These are phyloP conservation scores for Chrysolophus pictus DNA, from an alignment of 2,797 vertebrate genomes.

Conservation along the genomic window DNA sequence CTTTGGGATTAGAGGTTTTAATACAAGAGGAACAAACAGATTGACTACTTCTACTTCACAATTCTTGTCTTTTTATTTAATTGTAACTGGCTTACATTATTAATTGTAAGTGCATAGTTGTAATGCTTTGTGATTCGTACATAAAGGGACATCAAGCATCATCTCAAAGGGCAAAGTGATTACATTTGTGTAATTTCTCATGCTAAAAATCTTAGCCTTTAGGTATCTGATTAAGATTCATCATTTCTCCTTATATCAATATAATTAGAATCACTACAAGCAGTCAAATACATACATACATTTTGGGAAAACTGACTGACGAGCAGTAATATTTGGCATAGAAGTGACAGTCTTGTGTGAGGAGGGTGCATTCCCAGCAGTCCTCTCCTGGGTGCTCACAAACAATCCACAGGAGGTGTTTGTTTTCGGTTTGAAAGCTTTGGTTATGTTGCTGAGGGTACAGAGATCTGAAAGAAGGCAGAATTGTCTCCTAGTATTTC, in stretches of 20 bases:
- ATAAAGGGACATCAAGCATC: constrained; percentile 33
- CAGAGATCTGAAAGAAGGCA: neutral
- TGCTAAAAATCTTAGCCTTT: constrained; percentile 6
- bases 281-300: neutral
- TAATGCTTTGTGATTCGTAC: constrained; percentile 39
- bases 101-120: constrained; percentile 1
- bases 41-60: neutral
- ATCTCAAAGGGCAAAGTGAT: constrained; percentile 31
- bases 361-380: neutral
- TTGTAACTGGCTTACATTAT: neutral
- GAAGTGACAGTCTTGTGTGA: neutral
- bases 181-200: constrained; percentile 8
- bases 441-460: neutral
- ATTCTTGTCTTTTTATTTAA: neutral
- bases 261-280: constrained; percentile 36
- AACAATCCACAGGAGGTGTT: neutral
- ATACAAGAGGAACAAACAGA: neutral
- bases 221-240: constrained; percentile 39
- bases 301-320: neutral
- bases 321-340: neutral
- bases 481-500: neutral
- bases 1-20: neutral
- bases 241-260: neutral
- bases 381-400: neutral
- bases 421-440: neutral